phyloP scores from a whole-genome alignment of 1,140 invertebrate species.

The Cherax quadricarinatus region DNA sequence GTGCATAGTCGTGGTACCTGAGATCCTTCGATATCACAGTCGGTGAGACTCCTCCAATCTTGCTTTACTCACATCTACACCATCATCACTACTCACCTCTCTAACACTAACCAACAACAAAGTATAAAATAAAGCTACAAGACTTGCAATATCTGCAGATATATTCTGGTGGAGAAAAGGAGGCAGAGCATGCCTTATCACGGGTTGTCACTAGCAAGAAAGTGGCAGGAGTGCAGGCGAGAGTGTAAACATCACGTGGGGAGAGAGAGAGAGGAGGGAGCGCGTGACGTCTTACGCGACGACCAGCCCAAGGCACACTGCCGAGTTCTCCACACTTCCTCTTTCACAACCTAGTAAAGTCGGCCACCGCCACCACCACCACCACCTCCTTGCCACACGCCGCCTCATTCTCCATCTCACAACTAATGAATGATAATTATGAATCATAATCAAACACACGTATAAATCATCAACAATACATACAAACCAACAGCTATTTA shows the following conservation, averaged over 20 bases:
- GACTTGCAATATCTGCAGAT: no score
- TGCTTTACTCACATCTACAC: neutral
- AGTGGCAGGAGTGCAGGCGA: neutral
- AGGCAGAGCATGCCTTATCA: no score
- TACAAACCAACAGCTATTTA: no score
- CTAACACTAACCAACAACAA: neutral
- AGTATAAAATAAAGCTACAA: no score
- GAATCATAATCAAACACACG: no score
- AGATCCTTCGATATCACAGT: constrained; percentile 63
- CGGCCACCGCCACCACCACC: constrained; percentile 23
- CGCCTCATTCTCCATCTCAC: neutral
- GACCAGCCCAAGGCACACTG: constrained; percentile 50
- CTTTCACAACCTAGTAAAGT: constrained; percentile 57
- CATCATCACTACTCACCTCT: neutral
- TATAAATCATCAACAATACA: no score
- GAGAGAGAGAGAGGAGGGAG: constrained; percentile 7
- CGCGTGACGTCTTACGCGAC: neutral
- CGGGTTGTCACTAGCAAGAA: no score
- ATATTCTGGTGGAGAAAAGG: no score
- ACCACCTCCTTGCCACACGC: neutral
- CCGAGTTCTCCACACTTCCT: constrained; percentile 34
- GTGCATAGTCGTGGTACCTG: constrained; percentile 41
- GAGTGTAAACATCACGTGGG: neutral
- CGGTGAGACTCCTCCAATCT: neutral
- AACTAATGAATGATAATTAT: no score